These are phyloP conservation scores for Carpatolechia fugitivella DNA, from an alignment of 2,888 invertebrate genomes.

Conservation along the genomic window DNA sequence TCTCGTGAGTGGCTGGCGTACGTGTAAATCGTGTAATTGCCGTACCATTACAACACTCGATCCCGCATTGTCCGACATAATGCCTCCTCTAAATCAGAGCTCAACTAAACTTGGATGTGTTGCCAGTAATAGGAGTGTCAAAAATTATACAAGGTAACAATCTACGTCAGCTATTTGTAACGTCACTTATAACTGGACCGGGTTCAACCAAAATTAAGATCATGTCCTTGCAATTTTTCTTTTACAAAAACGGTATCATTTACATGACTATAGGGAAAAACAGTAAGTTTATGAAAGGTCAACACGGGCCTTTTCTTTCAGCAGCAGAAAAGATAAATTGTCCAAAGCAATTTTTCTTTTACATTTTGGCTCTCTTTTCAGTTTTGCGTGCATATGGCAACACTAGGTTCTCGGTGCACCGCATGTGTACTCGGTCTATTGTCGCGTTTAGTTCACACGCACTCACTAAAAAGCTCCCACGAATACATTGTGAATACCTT, in stretches of 20 bases:
- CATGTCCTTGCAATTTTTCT: too few species aligned
- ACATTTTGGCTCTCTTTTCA: too few species aligned
- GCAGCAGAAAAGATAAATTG: too few species aligned
- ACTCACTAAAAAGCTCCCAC: conserved; percentile 70
- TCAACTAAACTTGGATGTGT: conserved; percentile 21
- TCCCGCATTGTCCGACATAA: conserved; percentile 68
- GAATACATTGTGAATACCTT: conserved; percentile 29
- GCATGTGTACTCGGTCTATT: conserved; percentile 46
- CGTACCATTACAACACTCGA: conserved; percentile 51
- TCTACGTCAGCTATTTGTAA: not conserved
- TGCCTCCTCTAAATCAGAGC: conserved; percentile 72
- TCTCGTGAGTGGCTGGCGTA: not conserved
- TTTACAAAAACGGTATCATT: too few species aligned
- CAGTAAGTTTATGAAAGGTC: too few species aligned
- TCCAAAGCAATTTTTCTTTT: too few species aligned
- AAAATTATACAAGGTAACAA: not conserved
- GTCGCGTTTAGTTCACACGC: conserved; percentile 68
- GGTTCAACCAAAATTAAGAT: too few species aligned
- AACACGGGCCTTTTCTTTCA: too few species aligned
- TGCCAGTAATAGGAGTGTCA: not conserved
- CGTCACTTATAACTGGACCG: too few species aligned
- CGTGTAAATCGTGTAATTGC: conserved; percentile 6
- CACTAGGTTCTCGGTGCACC: not conserved
- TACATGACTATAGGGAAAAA: too few species aligned
- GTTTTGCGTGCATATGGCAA: not conserved